Base-by-base conservation (phyloP, 53 echinoderm and acorn worm genomes). In the Holothuria leucospilota region DNA sequence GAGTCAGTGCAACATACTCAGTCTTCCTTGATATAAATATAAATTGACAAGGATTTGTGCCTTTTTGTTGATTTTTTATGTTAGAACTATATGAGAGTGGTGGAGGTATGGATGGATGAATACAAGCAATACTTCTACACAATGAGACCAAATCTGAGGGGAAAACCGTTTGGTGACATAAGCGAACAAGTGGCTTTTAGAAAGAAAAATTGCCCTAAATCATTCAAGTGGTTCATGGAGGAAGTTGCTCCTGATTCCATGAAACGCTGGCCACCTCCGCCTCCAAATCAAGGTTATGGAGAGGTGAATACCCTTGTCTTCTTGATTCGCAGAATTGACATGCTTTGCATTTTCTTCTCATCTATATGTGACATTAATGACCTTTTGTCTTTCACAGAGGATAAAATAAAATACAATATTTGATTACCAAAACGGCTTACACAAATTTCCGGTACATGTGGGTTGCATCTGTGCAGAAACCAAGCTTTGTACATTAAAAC, bases 41-140 rank as follows among this genome's bases (percentile, higher is more conserved):
- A 10, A 10, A n/a, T n/a, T 14, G 12, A 6, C 5, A 52, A 11
- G 12, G 40, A 13, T 11, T 8, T 52, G 15, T 1, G 12, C 1
- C 13, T 52, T 52, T 13, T 29, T 14, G 26, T 34, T 63, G 18
- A 28, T 71, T 64, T 53, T 15, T 79, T 13, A 6, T 69, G 66
- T 18, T 66, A 97, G 98, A 97, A 97, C 68, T 94, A 97, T 74
- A 95, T 97, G 91, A 83, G 98, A 69, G 98, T 97, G 26, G 98
- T 88, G 5, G 98, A 92, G 60, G 98, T 97, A 13, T 97, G 98
- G 98, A 63, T 97, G 84, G 98, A 97, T 81, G 95, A 95, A 39
- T 97, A 93, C 89, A 87, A 85, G 40, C 90, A 93, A 34, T 88
- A 91, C 62, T 97, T 97, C 82, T 97, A 97, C 82, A 88, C 98